Base-by-base conservation (phyloP, 2,113 vertebrate genomes). In the Eira barbara region DNA sequence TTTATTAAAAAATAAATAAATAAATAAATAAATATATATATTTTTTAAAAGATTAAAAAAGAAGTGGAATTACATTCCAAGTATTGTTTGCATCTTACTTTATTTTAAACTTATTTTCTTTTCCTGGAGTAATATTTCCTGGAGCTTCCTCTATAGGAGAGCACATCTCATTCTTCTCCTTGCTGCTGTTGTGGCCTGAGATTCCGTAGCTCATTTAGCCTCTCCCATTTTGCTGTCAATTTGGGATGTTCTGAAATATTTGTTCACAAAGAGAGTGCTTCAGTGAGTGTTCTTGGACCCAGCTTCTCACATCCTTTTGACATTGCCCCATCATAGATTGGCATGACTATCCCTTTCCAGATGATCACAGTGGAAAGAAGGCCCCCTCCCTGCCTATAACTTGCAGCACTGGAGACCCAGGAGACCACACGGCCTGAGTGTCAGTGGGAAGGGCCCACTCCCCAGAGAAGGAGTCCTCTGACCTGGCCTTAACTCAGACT, bases 371-470 rank as follows among this genome's bases (percentile, higher is more conserved):
- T 17, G 69, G 78, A 45, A 65, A 47, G 76, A 47, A 80, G 20
- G 0, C 5, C 9, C 34, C n/a, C 0, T 17, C 42, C 23, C 78
- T 14, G 4, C 85, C n/a, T 5, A n/a, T 0, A 34, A 0, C 59
- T 59, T 2, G 0, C 45, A n/a, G 21, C 29, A 34, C 55, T 52
- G 59, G 61, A 36, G 61, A 34, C 3, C 17, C 27, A 45, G 69
- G 57, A 67, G 78, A 27, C 85, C 18, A 1, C 17, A 1, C 11
- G 2, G 34, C 6, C 65, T 6, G 15, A 17, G 31, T 0, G 7
- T 47, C 15, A 18, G 3, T 7, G 17, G 20, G 34, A 71, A 45
- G 34, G 42, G 3, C 39, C 47, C 29, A 2, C 39, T 52, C 17
- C 36, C n/a, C 15, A 6, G 7, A 52, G 27, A 17, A 23, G 3